phyloP scores from a whole-genome alignment of 2,113 vertebrate genomes.

The Eonycteris spelaea region DNA sequence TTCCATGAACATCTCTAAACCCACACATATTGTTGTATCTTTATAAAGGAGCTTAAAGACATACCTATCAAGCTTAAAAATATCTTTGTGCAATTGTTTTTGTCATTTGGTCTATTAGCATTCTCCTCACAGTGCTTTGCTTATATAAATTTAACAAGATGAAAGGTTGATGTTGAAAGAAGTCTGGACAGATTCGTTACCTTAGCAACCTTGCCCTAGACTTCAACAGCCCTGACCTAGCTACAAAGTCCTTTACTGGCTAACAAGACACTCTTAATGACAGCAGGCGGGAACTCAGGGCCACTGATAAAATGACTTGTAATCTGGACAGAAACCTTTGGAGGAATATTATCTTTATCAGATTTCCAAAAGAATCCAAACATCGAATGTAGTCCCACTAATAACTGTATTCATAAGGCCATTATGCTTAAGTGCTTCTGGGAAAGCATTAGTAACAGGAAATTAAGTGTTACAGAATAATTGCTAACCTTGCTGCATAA shows the following conservation, averaged over 20 bases:
- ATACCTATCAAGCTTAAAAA: slow-evolving; percentile 70
- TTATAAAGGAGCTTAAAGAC: slow-evolving; percentile 72
- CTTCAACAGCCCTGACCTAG: slow-evolving; percentile 83
- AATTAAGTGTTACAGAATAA: slow-evolving; percentile 77
- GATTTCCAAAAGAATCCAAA: slow-evolving; percentile 77
- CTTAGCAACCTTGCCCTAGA: slow-evolving; percentile 86
- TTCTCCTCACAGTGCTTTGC: slow-evolving; percentile 84
- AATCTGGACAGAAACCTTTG: slow-evolving; percentile 84
- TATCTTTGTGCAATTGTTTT: slow-evolving; percentile 70
- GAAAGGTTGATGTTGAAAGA: slow-evolving; percentile 84
- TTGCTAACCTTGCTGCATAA: slow-evolving; percentile 69
- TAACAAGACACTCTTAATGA: slow-evolving; percentile 81
- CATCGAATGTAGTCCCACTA: slow-evolving; percentile 57
- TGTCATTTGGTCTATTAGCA: slow-evolving; percentile 79
- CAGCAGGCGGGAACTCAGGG: slow-evolving; percentile 82
- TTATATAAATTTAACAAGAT: slow-evolving; percentile 87
- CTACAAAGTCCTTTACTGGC: slow-evolving; percentile 84
- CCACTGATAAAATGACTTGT: slow-evolving; percentile 84
- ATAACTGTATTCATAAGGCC: slow-evolving; percentile 76
- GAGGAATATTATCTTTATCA: slow-evolving; percentile 86
- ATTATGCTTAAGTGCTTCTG: slow-evolving; percentile 75
- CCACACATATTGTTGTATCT: slow-evolving; percentile 3
- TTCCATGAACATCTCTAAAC: slow-evolving; percentile 42
- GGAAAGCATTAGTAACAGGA: slow-evolving; percentile 74
- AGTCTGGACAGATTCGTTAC: slow-evolving; percentile 85